A percentile compares a stretch with the other conserved stretches of the same genome.
These are phyloP conservation scores for Chorisops tibialis DNA, from an alignment of 2,888 invertebrate species.

Conservation along the genomic window DNA sequence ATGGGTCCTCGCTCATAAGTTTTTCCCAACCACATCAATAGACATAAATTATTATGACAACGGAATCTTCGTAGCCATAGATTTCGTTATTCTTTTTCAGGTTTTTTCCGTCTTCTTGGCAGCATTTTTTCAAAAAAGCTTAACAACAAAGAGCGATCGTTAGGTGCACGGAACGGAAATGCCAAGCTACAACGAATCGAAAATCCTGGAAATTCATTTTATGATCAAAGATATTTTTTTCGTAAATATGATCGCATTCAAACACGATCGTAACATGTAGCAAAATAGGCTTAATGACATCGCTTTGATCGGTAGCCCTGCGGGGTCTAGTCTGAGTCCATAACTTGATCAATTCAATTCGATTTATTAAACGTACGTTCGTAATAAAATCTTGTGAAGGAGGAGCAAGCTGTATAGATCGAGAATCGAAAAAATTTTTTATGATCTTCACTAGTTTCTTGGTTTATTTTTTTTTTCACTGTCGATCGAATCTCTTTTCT, in stretches of 20 bases:
- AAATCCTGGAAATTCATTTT: constrained; percentile 22
- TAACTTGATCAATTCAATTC: too few relatives aligned
- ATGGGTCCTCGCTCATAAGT: neutral
- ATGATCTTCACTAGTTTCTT: neutral
- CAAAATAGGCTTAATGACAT: too few relatives aligned
- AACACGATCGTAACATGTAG: too few relatives aligned
- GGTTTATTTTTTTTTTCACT: neutral
- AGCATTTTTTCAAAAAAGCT: constrained; percentile 11
- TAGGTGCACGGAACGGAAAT: constrained; percentile 17
- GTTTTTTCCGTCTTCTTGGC: too few relatives aligned
- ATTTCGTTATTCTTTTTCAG: too few relatives aligned
- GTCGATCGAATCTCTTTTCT: neutral
- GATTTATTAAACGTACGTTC: too few relatives aligned
- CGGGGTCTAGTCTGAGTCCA: too few relatives aligned
- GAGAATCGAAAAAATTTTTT: neutral
- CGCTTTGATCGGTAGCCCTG: too few relatives aligned
- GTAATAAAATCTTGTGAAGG: neutral
- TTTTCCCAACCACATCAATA: constrained; percentile 14
- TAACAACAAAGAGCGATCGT: constrained; percentile 17
- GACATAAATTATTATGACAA: constrained; percentile 22
- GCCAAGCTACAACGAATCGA: constrained; percentile 9
- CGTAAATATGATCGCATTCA: too few relatives aligned
- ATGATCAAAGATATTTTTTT: neutral
- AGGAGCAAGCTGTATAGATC: neutral
- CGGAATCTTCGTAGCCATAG: neutral